Conservation (phyloP, 2,888 invertebrate genomes). For the Argynnis bischoffii region DNA sequence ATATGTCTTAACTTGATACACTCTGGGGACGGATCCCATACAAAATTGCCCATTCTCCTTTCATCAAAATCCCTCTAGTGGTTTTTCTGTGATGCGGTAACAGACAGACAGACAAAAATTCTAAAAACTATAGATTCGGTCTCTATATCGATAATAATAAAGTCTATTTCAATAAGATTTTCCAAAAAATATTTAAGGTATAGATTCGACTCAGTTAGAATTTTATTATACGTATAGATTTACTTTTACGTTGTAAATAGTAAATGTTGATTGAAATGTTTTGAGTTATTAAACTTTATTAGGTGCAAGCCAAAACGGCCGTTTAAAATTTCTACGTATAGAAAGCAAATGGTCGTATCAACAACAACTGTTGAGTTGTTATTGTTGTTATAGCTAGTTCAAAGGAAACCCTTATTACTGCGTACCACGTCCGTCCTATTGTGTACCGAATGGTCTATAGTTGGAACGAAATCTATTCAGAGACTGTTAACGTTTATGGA, state of each 20-base stretch:
- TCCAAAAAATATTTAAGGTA: too few relatives aligned
- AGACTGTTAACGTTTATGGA: constrained; percentile 12
- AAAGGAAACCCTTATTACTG: constrained; percentile 75
- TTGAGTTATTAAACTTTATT: background rate
- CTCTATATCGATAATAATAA: too few relatives aligned
- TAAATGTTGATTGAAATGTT: background rate
- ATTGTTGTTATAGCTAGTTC: constrained; percentile 63
- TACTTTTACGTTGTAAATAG: background rate
- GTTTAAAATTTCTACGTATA: constrained; percentile 17
- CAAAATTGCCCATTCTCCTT: too few relatives aligned
- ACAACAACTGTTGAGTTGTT: constrained; percentile 40
- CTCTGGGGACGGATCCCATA: too few relatives aligned
- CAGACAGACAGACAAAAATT: too few relatives aligned
- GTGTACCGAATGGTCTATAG: constrained; percentile 60
- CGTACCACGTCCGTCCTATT: constrained; percentile 66
- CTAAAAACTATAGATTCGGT: too few relatives aligned
- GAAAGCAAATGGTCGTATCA: constrained; percentile 29
- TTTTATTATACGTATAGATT: too few relatives aligned
- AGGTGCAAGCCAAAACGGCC: constrained; percentile 13
- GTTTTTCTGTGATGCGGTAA: too few relatives aligned
- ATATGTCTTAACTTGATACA: too few relatives aligned
- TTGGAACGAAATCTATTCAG: constrained; percentile 48
- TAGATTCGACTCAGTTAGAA: too few relatives aligned
- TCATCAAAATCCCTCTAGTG: too few relatives aligned
- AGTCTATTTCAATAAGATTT: too few relatives aligned